Base-by-base conservation (phyloP, 2,888 invertebrate species). In the Synergus itoensis region DNA sequence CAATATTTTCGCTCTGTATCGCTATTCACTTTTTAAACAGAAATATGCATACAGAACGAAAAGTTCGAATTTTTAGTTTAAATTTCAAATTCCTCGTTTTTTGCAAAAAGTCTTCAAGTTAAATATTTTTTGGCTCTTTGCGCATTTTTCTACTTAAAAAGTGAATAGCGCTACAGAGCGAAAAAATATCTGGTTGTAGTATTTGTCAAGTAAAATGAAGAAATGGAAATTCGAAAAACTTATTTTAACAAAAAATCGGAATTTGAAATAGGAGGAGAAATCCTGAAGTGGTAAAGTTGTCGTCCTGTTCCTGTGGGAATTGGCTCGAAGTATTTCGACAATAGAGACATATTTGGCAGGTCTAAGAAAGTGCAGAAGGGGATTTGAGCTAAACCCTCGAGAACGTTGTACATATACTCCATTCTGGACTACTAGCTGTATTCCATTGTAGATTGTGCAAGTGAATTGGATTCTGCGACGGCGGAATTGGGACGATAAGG, bases 401-500 rank as follows among this genome's bases (percentile, higher is more conserved):
- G n/a, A 69, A 64, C 65, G 73, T 21, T 76, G 77, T 82, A 81
- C 79, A 36, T 36, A 36, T 36, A 36, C 36, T 5, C 36, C 36
- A 36, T 36, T 36, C 36, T 36, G 36, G 5, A 36, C 36, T 36
- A 36, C 5, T 28, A 28, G 28, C 28, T 36, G 36, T 36, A 81
- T 76, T 80, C 79, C 63, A 77, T 78, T 81, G 65, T 36, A 7
- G 5, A 48, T 67, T 79, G 40, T 75, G 80, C 77, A 67, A 73
- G 53, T 73, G 40, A 73, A 73, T 73, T 73, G 73, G 36, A 73
- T 53, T 21, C 48, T 69, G 80, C 79, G 80, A 83, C 84, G 85
- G 86, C 84, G 87, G 86, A 86, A 88, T 86, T 82, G 82, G 79
- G 67, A 76, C 78, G 88, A 89, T 87, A 88, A 89, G 88, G 88